Evolutionary conservation across 2,888 invertebrate species (phyloP), one percentile per base, ranked within the genome.

Genomic region (Therioaphis trifolii): DNA sequence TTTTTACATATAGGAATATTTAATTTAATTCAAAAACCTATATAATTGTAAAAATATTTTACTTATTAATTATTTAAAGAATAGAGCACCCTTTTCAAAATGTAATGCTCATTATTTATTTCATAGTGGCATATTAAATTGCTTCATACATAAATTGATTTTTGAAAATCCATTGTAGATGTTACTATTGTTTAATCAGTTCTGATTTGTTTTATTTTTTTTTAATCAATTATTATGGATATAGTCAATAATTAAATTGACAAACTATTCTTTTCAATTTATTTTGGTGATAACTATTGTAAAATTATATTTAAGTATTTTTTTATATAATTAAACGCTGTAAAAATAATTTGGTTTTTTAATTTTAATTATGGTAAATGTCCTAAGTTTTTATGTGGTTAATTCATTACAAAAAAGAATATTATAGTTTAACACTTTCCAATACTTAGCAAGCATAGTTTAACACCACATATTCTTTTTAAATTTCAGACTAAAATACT

Each of bases 251-350:
- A 58, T 55, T 66, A 49, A 68, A 52, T 40, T 82, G 74, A 72
- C 74, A 63, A 72, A 74, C 14, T 72, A 18, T 80, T 80, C 29
- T 74, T 80, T 58, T 82, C 74, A 82, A 82, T 74, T 72, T 61
- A 82, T 82, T 82, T 74, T 49, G 82, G 82, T 82, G 74, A 82
- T 82, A 82, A 74, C 74, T 82, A 74, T 63, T 82, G 82, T 82
- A 82, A 82, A 82, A 82, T 82, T 82, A 82, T 82, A 74, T 80
- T 72, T 82, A 82, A 82, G 82, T 82, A 82, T 82, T 82, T 82
- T 77, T 72, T 58, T 74, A 74, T 82, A 82, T 82, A 63, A 82
- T 82, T 82, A 82, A 82, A 82, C 52, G 49, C 52, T 82, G 52
- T 82, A 66, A 82, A 80, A 15, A 72, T 49, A 18, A 61, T 40